Percentiles rank a stretch among this genome's conserved stretches.
These are phyloP conservation scores for Nemotelus pantherinus DNA, from an alignment of 2,888 invertebrate species.

Conservation along the genomic window DNA sequence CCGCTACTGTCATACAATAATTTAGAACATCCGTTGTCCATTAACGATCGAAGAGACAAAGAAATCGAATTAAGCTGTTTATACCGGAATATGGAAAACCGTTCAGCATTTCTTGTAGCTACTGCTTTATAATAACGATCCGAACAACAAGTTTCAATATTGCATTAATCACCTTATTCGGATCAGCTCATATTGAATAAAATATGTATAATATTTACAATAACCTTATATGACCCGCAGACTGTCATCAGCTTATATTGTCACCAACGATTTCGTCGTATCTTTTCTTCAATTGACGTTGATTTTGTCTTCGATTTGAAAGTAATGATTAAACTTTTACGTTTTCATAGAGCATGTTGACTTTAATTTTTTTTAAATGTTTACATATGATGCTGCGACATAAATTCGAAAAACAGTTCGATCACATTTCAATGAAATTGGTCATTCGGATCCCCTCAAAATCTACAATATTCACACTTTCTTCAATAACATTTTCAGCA, in stretches of 20 bases:
- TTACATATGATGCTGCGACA: too few species aligned
- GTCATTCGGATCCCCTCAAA: too few species aligned
- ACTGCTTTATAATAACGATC: neutral
- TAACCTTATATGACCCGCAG: conserved; percentile 31
- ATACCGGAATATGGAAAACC: neutral
- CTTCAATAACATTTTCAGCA: too few species aligned
- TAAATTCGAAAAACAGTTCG: too few species aligned
- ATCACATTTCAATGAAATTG: too few species aligned
- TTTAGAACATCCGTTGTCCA: conserved; percentile 2
- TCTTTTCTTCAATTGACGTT: conserved; percentile 21
- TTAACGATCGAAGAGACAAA: conserved; percentile 17
- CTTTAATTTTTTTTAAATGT: too few species aligned
- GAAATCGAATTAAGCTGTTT: neutral
- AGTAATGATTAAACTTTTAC: too few species aligned
- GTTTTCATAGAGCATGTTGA: too few species aligned
- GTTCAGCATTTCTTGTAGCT: conserved; percentile 28
- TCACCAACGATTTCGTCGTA: neutral
- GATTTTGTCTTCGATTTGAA: neutral
- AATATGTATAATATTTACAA: conserved; percentile 9
- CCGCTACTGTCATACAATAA: neutral
- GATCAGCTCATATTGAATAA: neutral
- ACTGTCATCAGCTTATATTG: neutral
- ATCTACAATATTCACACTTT: too few species aligned
- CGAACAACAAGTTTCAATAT: conserved; percentile 4
- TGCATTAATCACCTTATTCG: conserved; percentile 28